Percentiles rank a stretch among this genome's conserved stretches.
Evolutionary conservation across 2,888 invertebrate genomes (phyloP).

Genomic region (Serrognathus titanus): DNA sequence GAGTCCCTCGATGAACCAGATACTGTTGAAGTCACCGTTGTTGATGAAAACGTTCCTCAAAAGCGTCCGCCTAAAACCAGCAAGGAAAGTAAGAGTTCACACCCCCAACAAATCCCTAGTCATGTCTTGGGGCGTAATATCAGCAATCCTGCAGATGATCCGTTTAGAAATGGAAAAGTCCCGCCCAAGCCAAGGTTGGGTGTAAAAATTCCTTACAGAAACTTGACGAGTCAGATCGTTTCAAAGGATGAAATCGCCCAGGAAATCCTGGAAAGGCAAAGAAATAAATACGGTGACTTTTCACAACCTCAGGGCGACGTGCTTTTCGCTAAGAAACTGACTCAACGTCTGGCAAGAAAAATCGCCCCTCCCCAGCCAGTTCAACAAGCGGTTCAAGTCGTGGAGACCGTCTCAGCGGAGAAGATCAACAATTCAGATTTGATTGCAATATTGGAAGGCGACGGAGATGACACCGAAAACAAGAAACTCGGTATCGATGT

Average conservation of each 20-base stretch:
- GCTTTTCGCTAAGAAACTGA: conserved; percentile 54
- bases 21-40: conserved; percentile 15
- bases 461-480: conserved; percentile 43
- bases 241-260: conserved; percentile 55
- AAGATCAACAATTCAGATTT: conserved; percentile 53
- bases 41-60: conserved; percentile 7
- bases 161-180: conserved; percentile 38
- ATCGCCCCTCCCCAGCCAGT: conserved; percentile 29
- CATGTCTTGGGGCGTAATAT: conserved; percentile 49
- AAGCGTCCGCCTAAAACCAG: neutral
- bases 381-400: conserved; percentile 7
- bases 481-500: neutral
- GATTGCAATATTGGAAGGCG: conserved; percentile 57
- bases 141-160: conserved; percentile 44
- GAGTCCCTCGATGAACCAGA: neutral
- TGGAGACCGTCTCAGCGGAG: conserved; percentile 13
- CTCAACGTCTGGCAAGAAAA: conserved; percentile 52
- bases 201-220: conserved; percentile 47
- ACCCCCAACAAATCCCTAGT: conserved; percentile 33
- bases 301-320: conserved; percentile 47
- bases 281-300: conserved; percentile 40
- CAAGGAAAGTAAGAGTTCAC: conserved; percentile 2
- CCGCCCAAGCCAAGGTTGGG: conserved; percentile 49
- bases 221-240: conserved; percentile 55
- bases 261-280: conserved; percentile 53